Evolutionary conservation across 2,888 invertebrate species (phyloP), one percentile per base, ranked within the genome.

Genomic region (Epinotia brunnichana): DNA sequence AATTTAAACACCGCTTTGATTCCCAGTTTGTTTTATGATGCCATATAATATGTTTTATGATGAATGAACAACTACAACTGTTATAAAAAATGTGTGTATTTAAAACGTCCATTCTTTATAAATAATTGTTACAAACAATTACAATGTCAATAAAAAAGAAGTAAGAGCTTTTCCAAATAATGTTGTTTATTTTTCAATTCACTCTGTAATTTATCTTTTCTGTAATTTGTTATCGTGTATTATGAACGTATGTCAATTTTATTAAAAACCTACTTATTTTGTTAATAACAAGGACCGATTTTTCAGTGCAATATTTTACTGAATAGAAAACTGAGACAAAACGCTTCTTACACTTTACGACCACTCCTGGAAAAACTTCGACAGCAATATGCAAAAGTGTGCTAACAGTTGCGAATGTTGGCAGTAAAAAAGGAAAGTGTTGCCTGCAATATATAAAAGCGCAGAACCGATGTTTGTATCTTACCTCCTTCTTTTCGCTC

Each of bases 391-490:
- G 66, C 66, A 66, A 56, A 66, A 56, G 21, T 53, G 64, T 41
- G 64, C 66, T 66, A 39, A 56, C 66, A 44, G 54, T 66, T 21
- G n/a, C 54, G 56, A 66, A 66, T 39, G 24, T 21, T 56, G 21
- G 39, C 17, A 66, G 39, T 19, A 54, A 24, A 54, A 64, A 66
- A 56, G 41, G 56, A 56, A n/a, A 64, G 39, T 64, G 63, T 64
- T 64, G 29, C 35, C 35, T 53, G 66, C 54, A 54, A 64, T 64
- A 61, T 61, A 29, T 48, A 61, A 17, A 19, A 67, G 53, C 15
- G 24, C 21, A 53, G 39, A 39, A 75, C 73, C 54, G 59, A 75
- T 74, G 75, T 74, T 79, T 77, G 76, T 76, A 74, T 78, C 76
- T 79, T 76, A 74, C 74, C 35, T 35, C 35, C 35, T 35, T 35